These are phyloP conservation scores for Popillia japonica DNA, from an alignment of 1,140 invertebrate species.

Conservation along the genomic window DNA sequence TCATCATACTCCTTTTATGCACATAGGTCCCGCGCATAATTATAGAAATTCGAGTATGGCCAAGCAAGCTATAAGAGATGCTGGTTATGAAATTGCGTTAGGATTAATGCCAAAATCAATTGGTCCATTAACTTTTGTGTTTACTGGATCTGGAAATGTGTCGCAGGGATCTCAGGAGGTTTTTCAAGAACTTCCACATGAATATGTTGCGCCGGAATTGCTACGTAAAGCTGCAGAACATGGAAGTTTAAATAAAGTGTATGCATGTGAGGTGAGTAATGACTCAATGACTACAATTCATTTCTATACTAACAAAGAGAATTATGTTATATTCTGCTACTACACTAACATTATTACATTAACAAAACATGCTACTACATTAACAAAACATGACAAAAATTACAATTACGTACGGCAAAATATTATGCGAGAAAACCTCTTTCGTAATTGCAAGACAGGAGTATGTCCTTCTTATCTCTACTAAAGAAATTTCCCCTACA, in stretches of 20 bases:
- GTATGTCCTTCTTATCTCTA: too few relatives aligned
- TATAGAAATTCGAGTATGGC: conserved; percentile 98
- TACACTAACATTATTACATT: too few relatives aligned
- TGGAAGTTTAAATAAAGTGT: conserved; percentile 91
- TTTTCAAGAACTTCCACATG: conserved; percentile 96
- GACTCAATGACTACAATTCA: too few relatives aligned
- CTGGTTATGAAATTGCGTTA: conserved; percentile 97
- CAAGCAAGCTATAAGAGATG: conserved; percentile 94
- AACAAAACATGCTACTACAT: too few relatives aligned
- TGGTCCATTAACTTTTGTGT: conserved; percentile 96
- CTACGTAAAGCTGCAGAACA: conserved; percentile 95
- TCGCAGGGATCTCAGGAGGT: conserved; percentile 96
- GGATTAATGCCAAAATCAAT: conserved; percentile 98
- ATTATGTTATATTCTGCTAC: too few relatives aligned
- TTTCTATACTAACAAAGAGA: too few relatives aligned
- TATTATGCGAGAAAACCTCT: too few relatives aligned
- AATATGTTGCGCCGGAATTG: conserved; percentile 96
- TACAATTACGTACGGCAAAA: too few relatives aligned
- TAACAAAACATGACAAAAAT: too few relatives aligned
- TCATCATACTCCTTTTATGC: conserved; percentile 99
- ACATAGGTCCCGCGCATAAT: conserved; percentile 98
- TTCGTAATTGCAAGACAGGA: too few relatives aligned
- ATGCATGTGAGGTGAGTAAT: conserved; percentile 81
- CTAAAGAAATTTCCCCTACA: too few relatives aligned
- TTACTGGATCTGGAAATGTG: conserved; percentile 92